Base-by-base conservation (phyloP, 2,888 invertebrate genomes). In the Amitus sp. region DNA sequence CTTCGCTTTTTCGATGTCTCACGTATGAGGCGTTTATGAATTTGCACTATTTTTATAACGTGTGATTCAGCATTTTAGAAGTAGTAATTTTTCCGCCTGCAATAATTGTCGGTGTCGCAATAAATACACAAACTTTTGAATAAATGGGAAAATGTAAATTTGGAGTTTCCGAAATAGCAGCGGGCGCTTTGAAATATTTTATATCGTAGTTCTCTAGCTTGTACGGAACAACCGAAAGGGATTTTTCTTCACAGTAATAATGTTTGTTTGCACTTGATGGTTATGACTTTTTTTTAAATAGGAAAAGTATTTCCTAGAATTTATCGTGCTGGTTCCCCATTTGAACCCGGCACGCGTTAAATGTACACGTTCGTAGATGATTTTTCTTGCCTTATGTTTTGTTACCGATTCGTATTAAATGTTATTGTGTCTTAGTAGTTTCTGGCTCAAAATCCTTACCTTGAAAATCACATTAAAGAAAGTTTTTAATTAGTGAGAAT, bases 181-280 rank as follows among this genome's bases (percentile, higher is more conserved):
- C 19, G 20, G 7, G 64, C 64, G 61, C 64, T 65, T 55, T 65
- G 64, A 65, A 65, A 60, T 65, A 65, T 65, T 65, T 65, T 65
- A 61, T 54, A 47, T 37, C 30, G 34, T 61, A 61, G 60, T 50
- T 47, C 53, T 49, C 48, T 50, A 42, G 18, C 23, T 27, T 20
- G 37, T 45, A 37, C 2, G 12, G 23, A 37, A 51, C 40, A 34
- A 47, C 1, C 30, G 45, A 64, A 64, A 64, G 60, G 64, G 60
- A 60, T 40, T 56, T 56, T 57, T 40, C n/a, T 60, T 64, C 64
- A 64, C 64, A 64, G 64, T 64, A 64, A 64, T 64, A 64, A 64
- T 64, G 64, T 64, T 64, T 64, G 64, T 64, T 64, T 60, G 64
- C 64, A 64, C 64, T 64, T 64, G 60, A 64, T 47, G 57, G 46